Evolutionary conservation across 2,888 invertebrate species (phyloP).

Genomic region (Gibbula magus): DNA sequence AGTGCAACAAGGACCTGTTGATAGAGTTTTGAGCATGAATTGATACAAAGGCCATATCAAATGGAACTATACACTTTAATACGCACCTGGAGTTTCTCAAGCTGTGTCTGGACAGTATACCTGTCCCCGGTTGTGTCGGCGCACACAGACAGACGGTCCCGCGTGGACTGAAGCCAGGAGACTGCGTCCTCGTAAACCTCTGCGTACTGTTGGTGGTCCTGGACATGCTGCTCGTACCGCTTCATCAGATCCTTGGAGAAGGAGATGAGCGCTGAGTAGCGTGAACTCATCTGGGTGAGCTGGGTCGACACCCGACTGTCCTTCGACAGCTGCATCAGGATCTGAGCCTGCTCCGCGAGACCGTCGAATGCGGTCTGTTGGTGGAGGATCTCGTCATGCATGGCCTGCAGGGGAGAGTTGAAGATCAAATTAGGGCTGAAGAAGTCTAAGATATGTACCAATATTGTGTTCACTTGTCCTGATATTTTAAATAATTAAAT

Average conservation of each 20-base stretch:
- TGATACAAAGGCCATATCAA: too few relatives aligned
- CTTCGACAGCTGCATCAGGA: slow-evolving; percentile 68
- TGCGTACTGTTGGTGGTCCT: slow-evolving; percentile 90
- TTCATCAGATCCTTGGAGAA: slow-evolving; percentile 70
- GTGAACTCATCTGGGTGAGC: slow-evolving; percentile 69
- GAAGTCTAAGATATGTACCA: background rate
- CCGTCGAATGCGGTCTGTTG: slow-evolving; percentile 68
- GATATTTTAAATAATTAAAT: too few relatives aligned
- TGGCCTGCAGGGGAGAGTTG: slow-evolving; percentile 44
- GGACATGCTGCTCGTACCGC: slow-evolving; percentile 84
- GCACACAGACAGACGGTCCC: slow-evolving; percentile 90
- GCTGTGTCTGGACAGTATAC: slow-evolving; percentile 67
- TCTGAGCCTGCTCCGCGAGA: slow-evolving; percentile 68
- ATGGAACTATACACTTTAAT: background rate
- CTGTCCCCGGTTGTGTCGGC: slow-evolving; percentile 82
- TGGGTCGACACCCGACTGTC: slow-evolving; percentile 70
- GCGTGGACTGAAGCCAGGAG: slow-evolving; percentile 88
- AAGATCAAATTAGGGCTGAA: background rate
- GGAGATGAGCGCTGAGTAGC: slow-evolving; percentile 66
- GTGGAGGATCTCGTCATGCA: slow-evolving; percentile 60
- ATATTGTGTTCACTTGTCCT: too few relatives aligned
- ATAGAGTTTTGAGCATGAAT: too few relatives aligned
- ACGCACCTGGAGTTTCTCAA: slow-evolving; percentile 68
- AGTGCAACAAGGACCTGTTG: too few relatives aligned
- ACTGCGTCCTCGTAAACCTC: slow-evolving; percentile 83